Percentiles rank a stretch among this genome's conserved stretches.
phyloP scores from a whole-genome alignment of 2,888 invertebrate species.

The Plebejus melissa region DNA sequence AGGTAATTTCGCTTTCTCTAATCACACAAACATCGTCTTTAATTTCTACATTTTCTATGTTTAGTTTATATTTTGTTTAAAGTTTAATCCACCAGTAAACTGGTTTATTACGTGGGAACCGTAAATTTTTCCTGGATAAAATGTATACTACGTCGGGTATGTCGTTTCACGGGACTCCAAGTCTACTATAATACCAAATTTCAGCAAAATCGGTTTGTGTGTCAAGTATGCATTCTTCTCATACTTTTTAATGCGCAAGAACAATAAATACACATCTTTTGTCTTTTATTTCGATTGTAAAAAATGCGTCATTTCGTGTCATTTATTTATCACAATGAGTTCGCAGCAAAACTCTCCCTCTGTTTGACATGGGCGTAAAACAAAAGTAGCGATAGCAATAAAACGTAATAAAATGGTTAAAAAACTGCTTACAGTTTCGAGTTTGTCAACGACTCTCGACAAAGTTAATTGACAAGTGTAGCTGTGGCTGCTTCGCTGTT shows the following conservation, averaged over 20 bases:
- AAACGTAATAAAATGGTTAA: neutral
- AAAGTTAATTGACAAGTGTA: slow-evolving; percentile 2
- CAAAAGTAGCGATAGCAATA: neutral
- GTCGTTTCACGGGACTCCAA: too few species aligned
- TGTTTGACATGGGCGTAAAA: neutral
- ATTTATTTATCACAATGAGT: neutral
- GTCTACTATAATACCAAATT: too few species aligned
- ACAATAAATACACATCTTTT: too few species aligned
- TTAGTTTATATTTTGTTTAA: neutral
- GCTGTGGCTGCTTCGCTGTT: neutral
- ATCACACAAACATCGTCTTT: neutral
- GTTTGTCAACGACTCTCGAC: neutral
- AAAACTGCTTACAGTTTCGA: neutral
- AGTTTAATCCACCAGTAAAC: neutral
- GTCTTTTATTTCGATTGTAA: neutral
- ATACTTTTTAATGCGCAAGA: too few species aligned
- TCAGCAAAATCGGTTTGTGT: too few species aligned
- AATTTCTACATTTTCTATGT: neutral
- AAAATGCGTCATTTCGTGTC: neutral
- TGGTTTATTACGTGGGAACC: too few species aligned
- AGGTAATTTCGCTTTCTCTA: neutral
- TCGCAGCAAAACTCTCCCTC: neutral
- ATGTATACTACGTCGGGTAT: too few species aligned
- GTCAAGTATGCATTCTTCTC: too few species aligned
- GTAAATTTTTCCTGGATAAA: too few species aligned